Evolutionary conservation across 64 coral and sea anemone genomes (phyloP), one percentile per base, ranked within the genome.

Genomic region (Pocillopora verrucosa): DNA sequence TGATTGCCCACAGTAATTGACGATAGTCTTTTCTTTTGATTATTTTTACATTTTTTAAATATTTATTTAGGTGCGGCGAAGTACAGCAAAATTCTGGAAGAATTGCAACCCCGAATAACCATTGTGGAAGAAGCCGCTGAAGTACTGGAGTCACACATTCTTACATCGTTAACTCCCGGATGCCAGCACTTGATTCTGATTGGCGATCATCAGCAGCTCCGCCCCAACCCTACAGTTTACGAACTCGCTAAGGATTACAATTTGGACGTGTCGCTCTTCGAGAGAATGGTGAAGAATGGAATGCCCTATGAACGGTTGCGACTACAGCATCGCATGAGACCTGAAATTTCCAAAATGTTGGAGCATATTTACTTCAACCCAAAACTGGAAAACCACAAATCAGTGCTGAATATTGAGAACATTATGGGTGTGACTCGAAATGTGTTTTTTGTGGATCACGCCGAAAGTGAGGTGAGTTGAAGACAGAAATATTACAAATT

Each of bases 111-210:
- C 26, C 92, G 92, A 34, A 94, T 98, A 89, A 98, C 92, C 17
- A 87, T 98, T 15, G 95, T 94, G 36, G 95, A 98, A 65, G 92
- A 98, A 87, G 95, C 95, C n/a, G 95, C 95, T 92, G 95, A 98
- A 77, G 96, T 98, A 73, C 90, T 94, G 72, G 96, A 98, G 89
- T 94, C 96, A 4, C 96, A 98, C 76, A 98, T 98, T 41, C 92
- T 98, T 13, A 98, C 96, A 35, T 91, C 96, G 20, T 58, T 98
- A 35, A 98, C 89, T 73, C 68, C 89, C 16, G 92, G 89, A 80
- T 98, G 96, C 68, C 92, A 98, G 69, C 96, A 94, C 35, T 61
- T 79, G 87, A 94, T 95, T 92, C 60, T 95, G 79, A 92, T 95
- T 92, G 94, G 90, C 61, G 94, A 96, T 92, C 90, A 96, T 58